Evolutionary conservation across 2,888 invertebrate species (phyloP).

Genomic region (Tridacna crocea): DNA sequence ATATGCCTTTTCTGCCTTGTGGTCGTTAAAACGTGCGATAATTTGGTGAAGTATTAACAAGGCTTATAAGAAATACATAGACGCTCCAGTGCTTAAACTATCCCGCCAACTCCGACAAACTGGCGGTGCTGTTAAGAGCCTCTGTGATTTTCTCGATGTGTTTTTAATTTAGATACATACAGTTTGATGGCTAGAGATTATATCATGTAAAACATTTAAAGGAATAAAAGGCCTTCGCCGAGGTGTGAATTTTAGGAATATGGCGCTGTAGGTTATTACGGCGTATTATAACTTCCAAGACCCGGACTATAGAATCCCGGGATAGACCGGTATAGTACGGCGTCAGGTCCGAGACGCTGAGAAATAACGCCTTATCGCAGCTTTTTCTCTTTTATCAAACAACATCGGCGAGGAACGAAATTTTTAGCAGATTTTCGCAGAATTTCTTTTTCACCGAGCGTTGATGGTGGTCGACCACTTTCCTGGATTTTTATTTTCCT

Average conservation of each 20-base stretch:
- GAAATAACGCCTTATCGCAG: not conserved
- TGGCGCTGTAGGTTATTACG: slow-evolving; percentile 35
- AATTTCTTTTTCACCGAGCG: not conserved
- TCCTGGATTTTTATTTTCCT: not conserved
- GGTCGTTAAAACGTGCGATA: not conserved
- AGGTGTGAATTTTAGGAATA: slow-evolving; percentile 52
- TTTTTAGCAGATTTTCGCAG: not conserved
- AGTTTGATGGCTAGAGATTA: slow-evolving; percentile 60
- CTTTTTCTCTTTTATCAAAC: slow-evolving; percentile 9
- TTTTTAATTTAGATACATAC: slow-evolving; percentile 65
- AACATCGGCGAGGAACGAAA: not conserved
- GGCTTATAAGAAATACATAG: slow-evolving; percentile 6
- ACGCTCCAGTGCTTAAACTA: not conserved
- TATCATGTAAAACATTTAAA: slow-evolving; percentile 61
- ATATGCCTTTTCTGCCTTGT: not conserved
- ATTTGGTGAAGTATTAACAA: not conserved
- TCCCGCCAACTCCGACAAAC: slow-evolving; percentile 42
- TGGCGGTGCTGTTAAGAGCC: slow-evolving; percentile 50
- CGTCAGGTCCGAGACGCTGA: slow-evolving; percentile 7
- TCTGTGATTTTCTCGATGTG: slow-evolving; percentile 53
- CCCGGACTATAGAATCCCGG: not conserved
- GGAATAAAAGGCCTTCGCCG: slow-evolving; percentile 33
- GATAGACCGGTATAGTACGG: not conserved
- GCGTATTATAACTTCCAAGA: not conserved
- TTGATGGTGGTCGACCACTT: not conserved